Base-by-base conservation (phyloP, 2,888 invertebrate species). In the Bombylius major region DNA sequence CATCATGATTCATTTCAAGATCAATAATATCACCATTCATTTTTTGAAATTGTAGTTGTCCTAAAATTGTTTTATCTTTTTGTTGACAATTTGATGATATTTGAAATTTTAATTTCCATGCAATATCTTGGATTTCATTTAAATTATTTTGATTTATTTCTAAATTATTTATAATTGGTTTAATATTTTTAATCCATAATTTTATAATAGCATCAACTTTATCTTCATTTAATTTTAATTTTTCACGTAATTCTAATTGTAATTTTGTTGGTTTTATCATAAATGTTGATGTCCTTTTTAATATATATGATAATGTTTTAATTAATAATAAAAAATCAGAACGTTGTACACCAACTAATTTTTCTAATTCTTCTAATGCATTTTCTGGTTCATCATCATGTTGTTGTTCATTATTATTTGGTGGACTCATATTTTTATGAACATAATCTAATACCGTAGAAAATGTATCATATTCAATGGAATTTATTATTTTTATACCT, bases 41-140 rank as follows among this genome's bases (percentile, higher is more conserved):
- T 9, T 71, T 72, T 52, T 67, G 73, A 4, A 81, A 66, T 59
- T 80, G 78, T 13, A 81, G 62, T 36, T 76, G 71, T 5, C 77
- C 77, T 49, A 76, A 67, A 0, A 78, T 76, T 3, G 71, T 66
- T 46, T 73, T 73, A 60, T 77, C 73, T 56, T 76, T 75, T 53
- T 72, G 71, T 56, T 73, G 71, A 42, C 73, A 69, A 56, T 76
- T 74, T 4, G 77, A 77, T 6, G 77, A 75, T 39, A 75, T 71
- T 65, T 79, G 76, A 32, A 80, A 70, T 65, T 79, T 79, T 4
- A 80, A 63, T 58, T 80, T 77, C 81, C 81, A 81, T 39, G 75
- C 72, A 44, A 80, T 70, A 61, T 77, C 73, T 53, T 78, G 73
- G 42, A 81, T 67, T 64, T 78, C 75, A 64, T 76, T 74, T 31